Conservation (phyloP, 2,888 invertebrate species). For the Temnothorax ravouxi region DNA sequence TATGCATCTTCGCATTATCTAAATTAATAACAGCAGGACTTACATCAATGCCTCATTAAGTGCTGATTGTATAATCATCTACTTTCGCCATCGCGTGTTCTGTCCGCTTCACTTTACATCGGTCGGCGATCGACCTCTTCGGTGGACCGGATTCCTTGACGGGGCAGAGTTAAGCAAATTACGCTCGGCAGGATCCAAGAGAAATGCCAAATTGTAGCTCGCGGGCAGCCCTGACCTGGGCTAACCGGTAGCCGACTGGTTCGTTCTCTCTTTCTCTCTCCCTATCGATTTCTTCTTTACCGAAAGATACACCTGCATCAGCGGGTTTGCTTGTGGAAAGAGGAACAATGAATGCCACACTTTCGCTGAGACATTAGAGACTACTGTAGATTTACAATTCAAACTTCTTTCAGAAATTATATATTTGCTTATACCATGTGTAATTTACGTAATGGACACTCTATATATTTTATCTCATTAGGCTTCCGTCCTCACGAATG, state of each 20-base stretch:
- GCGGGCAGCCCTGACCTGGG: conserved; percentile 78
- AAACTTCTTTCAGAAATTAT: not conserved
- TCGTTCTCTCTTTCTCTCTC: conserved; percentile 17
- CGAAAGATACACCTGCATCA: conserved; percentile 60
- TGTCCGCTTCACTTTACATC: conserved; percentile 57
- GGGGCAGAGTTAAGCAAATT: conserved; percentile 55
- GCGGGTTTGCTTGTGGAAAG: conserved; percentile 34
- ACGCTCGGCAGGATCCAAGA: conserved; percentile 63
- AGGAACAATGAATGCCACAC: conserved; percentile 23
- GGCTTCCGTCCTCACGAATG: not conserved
- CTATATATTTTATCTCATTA: conserved; percentile 3
- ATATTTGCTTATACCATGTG: not conserved
- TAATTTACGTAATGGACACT: not conserved
- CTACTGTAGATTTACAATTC: not conserved
- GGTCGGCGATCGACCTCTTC: conserved; percentile 35
- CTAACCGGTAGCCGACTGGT: conserved; percentile 70
- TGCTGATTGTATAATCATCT: conserved; percentile 78
- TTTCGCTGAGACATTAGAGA: conserved; percentile 47
- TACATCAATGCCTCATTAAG: conserved; percentile 76
- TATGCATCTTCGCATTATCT: not conserved
- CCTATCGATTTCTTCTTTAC: conserved; percentile 52
- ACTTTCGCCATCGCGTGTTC: conserved; percentile 79
- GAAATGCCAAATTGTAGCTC: conserved; percentile 75
- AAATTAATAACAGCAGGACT: conserved; percentile 49
- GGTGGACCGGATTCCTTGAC: conserved; percentile 51